Percentiles rank a stretch among this genome's conserved stretches.
phyloP scores from a whole-genome alignment of 1,140 invertebrate species.

The Chrysomallon squamiferum region DNA sequence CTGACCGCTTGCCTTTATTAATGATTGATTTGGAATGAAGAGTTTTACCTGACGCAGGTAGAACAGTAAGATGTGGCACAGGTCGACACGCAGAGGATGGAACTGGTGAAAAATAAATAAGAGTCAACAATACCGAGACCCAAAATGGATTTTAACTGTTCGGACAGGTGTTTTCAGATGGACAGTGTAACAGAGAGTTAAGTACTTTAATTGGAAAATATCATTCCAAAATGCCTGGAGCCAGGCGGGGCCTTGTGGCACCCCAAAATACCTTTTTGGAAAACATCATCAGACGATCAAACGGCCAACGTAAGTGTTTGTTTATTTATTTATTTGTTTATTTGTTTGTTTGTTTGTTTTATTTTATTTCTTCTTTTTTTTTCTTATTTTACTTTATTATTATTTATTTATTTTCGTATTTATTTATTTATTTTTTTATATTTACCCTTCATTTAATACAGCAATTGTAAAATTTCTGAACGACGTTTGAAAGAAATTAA shows the following conservation, averaged over 20 bases:
- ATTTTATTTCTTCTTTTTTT: conserved; percentile 2
- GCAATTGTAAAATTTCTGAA: too few species aligned
- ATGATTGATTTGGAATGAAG: not conserved
- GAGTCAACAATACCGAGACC: not conserved
- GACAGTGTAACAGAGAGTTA: too few species aligned
- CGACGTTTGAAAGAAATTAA: too few species aligned
- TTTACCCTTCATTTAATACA: too few species aligned
- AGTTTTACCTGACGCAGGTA: too few species aligned
- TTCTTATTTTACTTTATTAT: not conserved
- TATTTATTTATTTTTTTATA: not conserved
- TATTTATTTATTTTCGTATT: conserved; percentile 3
- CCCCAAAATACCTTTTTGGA: conserved; percentile 99
- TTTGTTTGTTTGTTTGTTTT: not conserved
- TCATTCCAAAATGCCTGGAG: conserved; percentile 44
- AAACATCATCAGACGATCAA: conserved; percentile 97
- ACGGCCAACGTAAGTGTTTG: conserved; percentile 89
- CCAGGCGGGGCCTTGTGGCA: conserved; percentile 85
- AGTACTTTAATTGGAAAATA: not conserved
- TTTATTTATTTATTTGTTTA: not conserved
- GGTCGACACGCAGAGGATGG: not conserved
- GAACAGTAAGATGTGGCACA: too few species aligned
- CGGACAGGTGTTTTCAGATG: too few species aligned
- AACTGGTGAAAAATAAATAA: not conserved
- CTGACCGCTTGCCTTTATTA: conserved; percentile 3
- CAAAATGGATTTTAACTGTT: not conserved